Evolutionary conservation across 2,113 vertebrate genomes (phyloP).

Genomic region (Merops nubicus): DNA sequence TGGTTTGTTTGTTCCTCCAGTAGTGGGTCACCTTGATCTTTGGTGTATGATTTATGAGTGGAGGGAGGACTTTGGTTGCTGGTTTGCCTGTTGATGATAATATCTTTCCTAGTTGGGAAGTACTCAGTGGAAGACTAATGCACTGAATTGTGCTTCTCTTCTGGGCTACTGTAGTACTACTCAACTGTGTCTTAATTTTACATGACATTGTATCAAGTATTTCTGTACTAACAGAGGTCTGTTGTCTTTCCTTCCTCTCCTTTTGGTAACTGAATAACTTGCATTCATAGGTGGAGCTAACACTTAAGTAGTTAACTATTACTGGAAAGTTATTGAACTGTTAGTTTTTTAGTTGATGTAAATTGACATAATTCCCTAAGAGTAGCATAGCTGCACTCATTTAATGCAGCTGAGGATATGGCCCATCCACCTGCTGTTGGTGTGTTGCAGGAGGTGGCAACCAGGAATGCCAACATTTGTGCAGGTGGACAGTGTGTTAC

Average conservation of each 20-base stretch:
- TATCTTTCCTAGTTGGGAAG: no score
- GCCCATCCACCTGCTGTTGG: background rate
- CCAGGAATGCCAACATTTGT: background rate
- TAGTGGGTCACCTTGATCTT: no score
- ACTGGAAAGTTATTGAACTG: background rate
- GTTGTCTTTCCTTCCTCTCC: background rate
- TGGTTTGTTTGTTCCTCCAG: no score
- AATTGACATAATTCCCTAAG: background rate
- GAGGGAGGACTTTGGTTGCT: no score
- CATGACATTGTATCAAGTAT: background rate
- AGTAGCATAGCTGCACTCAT: background rate
- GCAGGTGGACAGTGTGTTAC: background rate
- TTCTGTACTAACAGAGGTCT: background rate
- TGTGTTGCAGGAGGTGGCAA: background rate
- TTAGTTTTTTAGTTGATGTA: background rate
- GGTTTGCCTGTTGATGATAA: no score
- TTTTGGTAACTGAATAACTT: background rate
- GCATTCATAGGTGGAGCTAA: background rate
- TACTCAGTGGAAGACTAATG: no score
- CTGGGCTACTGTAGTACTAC: background rate
- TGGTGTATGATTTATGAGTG: no score
- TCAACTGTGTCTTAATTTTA: background rate
- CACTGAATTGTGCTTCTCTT: background rate
- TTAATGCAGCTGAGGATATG: background rate
- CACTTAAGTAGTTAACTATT: background rate